A percentile compares a stretch with the other conserved stretches of the same genome.
These are phyloP conservation scores for Lasioglossum zephyrum DNA, from an alignment of 2,888 invertebrate genomes.

Conservation along the genomic window DNA sequence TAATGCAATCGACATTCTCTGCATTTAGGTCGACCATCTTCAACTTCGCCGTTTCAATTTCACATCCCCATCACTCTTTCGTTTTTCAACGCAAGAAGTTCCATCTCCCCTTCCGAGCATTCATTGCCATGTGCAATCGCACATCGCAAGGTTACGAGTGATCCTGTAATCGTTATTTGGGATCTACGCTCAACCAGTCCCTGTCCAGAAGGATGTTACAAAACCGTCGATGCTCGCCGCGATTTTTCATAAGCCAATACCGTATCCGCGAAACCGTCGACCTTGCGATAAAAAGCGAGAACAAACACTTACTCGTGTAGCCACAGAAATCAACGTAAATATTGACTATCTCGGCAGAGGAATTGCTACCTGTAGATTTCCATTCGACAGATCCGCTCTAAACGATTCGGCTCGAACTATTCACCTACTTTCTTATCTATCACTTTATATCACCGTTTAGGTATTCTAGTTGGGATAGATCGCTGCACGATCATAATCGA, in stretches of 20 bases:
- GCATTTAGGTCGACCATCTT: not conserved
- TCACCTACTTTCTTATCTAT: too few species aligned
- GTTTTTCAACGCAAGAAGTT: not conserved
- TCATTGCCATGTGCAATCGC: not conserved
- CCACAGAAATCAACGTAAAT: conserved; percentile 10
- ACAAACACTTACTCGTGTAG: conserved; percentile 11
- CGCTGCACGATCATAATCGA: not conserved
- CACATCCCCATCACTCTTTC: not conserved
- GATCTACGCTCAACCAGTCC: not conserved
- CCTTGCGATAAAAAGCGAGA: conserved; percentile 14
- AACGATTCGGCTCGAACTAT: not conserved
- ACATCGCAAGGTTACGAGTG: not conserved
- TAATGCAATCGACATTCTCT: not conserved
- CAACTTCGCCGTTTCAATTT: too few species aligned
- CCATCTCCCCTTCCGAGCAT: not conserved
- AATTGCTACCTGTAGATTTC: conserved; percentile 24
- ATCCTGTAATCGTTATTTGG: not conserved
- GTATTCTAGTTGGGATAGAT: not conserved
- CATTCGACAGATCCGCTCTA: not conserved
- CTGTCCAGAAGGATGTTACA: not conserved
- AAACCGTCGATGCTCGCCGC: not conserved
- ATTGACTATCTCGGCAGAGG: conserved; percentile 15
- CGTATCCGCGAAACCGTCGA: not conserved
- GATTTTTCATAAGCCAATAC: not conserved
- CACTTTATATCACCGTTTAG: not conserved